Evolutionary conservation across 2,888 invertebrate species (phyloP).

Genomic region (Linnaemya tessellans): DNA sequence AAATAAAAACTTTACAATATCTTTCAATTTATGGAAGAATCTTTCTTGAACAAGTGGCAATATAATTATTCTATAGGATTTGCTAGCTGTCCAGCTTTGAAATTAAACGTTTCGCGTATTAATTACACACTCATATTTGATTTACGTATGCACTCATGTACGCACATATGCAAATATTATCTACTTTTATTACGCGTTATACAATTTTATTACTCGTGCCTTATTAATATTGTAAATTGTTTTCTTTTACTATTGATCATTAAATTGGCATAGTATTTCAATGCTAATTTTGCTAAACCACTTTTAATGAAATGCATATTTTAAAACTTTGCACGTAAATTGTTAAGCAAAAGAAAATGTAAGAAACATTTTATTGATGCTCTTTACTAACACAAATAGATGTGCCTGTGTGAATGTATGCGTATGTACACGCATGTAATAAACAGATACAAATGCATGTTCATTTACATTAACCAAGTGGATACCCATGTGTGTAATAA

Average conservation of each 20-base stretch:
- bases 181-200: not conserved
- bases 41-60: too few relatives aligned
- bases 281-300: conserved; percentile 58
- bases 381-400: not conserved
- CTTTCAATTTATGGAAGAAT: too few relatives aligned
- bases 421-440: not conserved
- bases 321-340: conserved; percentile 64
- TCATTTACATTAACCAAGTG: too few relatives aligned
- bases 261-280: conserved; percentile 56
- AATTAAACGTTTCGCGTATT: too few relatives aligned
- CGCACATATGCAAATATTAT: too few relatives aligned
- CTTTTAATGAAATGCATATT: conserved; percentile 65
- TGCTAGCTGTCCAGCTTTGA: too few relatives aligned
- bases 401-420: not conserved
- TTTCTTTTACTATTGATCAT: conserved; percentile 20
- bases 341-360: conserved; percentile 24
- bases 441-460: too few relatives aligned
- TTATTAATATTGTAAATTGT: conserved; percentile 38
- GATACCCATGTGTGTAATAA: not conserved
- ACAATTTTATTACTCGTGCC: not conserved
- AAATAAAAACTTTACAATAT: too few relatives aligned
- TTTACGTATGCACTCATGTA: not conserved
- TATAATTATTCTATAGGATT: too few relatives aligned
- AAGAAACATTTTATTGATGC: not conserved
- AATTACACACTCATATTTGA: not conserved